Evolutionary conservation across 37 sponge, comb jelly and placozoan genomes (phyloP).

Genomic region (Diacarnus erythraeanus): DNA sequence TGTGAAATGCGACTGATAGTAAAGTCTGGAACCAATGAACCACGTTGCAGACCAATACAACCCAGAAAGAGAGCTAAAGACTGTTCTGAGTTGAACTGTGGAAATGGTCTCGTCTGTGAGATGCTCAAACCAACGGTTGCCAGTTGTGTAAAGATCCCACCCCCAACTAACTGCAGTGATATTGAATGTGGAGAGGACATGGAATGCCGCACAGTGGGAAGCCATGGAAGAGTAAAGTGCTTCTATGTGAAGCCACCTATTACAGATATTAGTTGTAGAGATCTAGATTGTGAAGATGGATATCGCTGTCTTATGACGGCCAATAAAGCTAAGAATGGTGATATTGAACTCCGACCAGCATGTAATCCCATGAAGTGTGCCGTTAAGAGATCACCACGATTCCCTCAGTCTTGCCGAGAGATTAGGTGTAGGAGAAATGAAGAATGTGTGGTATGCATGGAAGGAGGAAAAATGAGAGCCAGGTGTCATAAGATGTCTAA

Average conservation of each 20-base stretch:
- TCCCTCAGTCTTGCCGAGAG: background rate
- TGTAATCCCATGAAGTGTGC: background rate
- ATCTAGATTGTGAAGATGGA: background rate
- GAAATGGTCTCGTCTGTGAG: background rate
- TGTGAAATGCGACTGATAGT: background rate
- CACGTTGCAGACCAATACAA: background rate
- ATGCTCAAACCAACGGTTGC: background rate
- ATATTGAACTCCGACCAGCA: background rate
- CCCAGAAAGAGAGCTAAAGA: background rate
- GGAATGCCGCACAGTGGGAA: background rate
- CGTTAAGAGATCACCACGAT: background rate
- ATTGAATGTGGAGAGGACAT: background rate
- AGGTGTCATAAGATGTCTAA: background rate
- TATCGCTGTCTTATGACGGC: background rate
- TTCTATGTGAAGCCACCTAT: background rate
- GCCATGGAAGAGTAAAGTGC: background rate
- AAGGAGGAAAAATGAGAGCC: background rate
- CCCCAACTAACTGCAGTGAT: background rate
- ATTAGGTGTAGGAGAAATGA: background rate
- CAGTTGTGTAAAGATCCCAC: background rate
- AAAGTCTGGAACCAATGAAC: background rate
- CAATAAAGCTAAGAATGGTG: background rate
- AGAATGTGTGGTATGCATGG: background rate
- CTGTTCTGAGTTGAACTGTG: background rate
- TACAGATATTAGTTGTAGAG: background rate